phyloP scores from a whole-genome alignment of 2,888 invertebrate species.

The Aporophyla nigra region DNA sequence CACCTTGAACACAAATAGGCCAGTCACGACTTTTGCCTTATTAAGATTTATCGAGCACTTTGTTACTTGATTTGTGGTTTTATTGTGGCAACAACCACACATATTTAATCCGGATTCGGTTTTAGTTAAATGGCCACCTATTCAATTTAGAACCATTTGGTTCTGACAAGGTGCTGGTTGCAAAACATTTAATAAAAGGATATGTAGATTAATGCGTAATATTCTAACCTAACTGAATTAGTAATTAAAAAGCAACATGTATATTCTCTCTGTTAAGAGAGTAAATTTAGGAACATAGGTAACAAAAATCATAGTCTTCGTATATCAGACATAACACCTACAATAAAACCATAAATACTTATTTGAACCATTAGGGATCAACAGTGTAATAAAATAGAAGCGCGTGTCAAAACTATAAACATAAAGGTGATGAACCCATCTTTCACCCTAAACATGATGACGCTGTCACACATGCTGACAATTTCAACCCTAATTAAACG shows the following conservation, averaged over 20 bases:
- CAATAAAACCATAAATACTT: not conserved
- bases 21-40: conserved; percentile 83
- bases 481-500: conserved; percentile 60
- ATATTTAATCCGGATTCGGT: conserved; percentile 58
- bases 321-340: not conserved
- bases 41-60: conserved; percentile 77
- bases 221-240: conserved; percentile 5
- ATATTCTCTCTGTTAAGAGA: not conserved
- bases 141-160: conserved; percentile 57
- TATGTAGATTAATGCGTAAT: conserved; percentile 34
- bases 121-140: conserved; percentile 52
- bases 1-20: conserved; percentile 82
- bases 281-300: not conserved
- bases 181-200: conserved; percentile 31
- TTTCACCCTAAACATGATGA: conserved; percentile 37
- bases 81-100: conserved; percentile 66
- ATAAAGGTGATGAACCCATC: conserved; percentile 29
- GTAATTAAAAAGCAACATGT: conserved; percentile 5
- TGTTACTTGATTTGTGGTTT: conserved; percentile 74
- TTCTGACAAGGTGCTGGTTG: conserved; percentile 56
- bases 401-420: conserved; percentile 12
- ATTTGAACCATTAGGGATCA: conserved; percentile 1
- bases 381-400: conserved; percentile 5
- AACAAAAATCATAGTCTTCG: not conserved
- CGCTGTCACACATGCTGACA: conserved; percentile 48